These are phyloP conservation scores for Excalfactoria chinensis DNA, from an alignment of 2,113 vertebrate genomes.

Conservation along the genomic window DNA sequence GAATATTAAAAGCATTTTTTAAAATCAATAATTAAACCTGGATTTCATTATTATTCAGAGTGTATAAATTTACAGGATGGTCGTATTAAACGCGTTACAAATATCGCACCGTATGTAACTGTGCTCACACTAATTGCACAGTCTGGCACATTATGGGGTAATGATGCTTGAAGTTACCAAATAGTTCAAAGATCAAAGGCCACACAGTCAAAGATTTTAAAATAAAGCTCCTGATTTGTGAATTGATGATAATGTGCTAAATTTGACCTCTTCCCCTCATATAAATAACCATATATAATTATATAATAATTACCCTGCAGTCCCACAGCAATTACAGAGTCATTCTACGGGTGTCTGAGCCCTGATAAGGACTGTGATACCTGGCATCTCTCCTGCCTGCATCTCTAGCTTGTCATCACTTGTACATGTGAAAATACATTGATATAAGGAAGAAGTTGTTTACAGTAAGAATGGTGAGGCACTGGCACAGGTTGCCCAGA, in stretches of 20 bases:
- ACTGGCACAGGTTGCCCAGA: too few species aligned
- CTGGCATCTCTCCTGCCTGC: neutral
- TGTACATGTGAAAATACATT: neutral
- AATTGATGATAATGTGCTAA: constrained; percentile 48
- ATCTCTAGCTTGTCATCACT: neutral
- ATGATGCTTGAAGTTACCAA: constrained; percentile 66
- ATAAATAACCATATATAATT: constrained; percentile 36
- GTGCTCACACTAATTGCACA: constrained; percentile 46
- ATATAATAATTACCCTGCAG: constrained; percentile 38
- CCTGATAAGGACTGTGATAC: neutral
- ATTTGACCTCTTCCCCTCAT: constrained; percentile 39
- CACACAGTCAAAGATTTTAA: constrained; percentile 30
- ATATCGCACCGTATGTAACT: neutral
- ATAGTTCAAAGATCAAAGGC: constrained; percentile 69
- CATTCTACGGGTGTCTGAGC: neutral
- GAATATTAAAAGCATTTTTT: neutral
- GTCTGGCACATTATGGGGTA: constrained; percentile 47
- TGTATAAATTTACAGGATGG: neutral
- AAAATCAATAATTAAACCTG: constrained; percentile 43
- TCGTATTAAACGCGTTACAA: constrained; percentile 14
- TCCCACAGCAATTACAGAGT: constrained; percentile 6
- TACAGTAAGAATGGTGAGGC: too few species aligned
- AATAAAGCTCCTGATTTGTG: constrained; percentile 55
- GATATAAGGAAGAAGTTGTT: too few species aligned
- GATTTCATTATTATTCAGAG: constrained; percentile 34